Evolutionary conservation across 2,888 invertebrate species (phyloP).

Genomic region (Chymomyza procnemis): DNA sequence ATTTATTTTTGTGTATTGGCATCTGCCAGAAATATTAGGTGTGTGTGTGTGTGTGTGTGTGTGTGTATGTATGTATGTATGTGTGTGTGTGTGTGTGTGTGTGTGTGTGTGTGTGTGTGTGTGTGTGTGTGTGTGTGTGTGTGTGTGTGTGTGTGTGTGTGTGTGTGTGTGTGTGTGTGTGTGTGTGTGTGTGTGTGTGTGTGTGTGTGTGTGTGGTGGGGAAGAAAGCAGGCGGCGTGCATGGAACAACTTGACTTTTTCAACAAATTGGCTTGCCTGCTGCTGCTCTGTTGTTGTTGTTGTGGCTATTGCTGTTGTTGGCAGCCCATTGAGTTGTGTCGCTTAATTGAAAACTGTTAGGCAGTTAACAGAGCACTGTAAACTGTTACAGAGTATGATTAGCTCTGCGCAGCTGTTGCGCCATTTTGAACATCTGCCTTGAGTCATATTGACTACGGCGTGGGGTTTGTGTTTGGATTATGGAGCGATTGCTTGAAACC

Average conservation of each 20-base stretch:
- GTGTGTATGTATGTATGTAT: no score
- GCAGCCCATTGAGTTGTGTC: background rate
- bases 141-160: background rate
- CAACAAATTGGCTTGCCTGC: background rate
- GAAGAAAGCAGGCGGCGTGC: background rate
- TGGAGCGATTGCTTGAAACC: background rate
- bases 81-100: background rate
- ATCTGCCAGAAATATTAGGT: conserved; percentile 25
- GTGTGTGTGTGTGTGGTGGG: background rate
- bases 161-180: background rate
- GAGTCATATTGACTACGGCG: background rate
- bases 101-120: background rate
- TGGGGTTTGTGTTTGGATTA: background rate
- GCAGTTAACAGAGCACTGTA: background rate
- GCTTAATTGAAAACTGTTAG: background rate
- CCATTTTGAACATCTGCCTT: background rate
- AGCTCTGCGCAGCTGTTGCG: background rate
- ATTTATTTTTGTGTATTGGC: conserved; percentile 59
- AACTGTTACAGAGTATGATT: background rate
- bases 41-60: background rate
- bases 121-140: background rate
- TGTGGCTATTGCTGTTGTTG: background rate
- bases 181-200: background rate
- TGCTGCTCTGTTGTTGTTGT: background rate
- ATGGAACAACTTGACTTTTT: background rate